Conservation (phyloP, 2,113 vertebrate genomes). For the Sapayoa aenigma region DNA sequence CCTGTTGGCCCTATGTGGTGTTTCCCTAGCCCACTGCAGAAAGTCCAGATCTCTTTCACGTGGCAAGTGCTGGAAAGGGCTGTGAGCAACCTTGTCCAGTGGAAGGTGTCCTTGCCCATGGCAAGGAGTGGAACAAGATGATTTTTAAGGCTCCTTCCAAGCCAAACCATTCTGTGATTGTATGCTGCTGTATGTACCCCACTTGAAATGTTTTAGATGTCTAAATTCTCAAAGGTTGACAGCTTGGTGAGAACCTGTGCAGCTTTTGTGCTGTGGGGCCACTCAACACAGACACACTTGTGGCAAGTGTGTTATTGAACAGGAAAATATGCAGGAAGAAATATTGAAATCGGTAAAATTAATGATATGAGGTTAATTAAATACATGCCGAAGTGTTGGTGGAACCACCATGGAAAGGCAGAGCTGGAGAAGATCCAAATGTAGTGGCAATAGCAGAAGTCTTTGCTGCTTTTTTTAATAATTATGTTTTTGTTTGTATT, state of each 20-base stretch:
- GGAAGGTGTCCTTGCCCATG: not conserved
- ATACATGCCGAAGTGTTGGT: fast-evolving
- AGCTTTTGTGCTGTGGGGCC: not conserved
- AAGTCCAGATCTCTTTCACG: fast-evolving
- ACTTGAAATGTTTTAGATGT: not conserved
- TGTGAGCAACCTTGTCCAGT: not conserved
- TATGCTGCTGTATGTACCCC: not conserved
- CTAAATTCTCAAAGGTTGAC: not conserved
- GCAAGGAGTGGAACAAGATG: not conserved
- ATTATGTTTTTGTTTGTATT: not conserved
- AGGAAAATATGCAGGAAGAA: not conserved
- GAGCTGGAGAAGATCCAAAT: not conserved
- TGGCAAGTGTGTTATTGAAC: fast-evolving
- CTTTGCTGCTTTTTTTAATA: not conserved
- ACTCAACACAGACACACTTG: fast-evolving
- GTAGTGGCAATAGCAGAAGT: not conserved
- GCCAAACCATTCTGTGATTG: not conserved
- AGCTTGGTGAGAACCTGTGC: not conserved
- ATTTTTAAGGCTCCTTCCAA: not conserved
- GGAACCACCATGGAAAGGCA: not conserved
- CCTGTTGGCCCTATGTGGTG: not conserved
- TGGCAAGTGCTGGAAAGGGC: not conserved
- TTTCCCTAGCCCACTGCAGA: not conserved
- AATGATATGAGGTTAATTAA: not conserved
- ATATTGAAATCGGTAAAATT: not conserved